phyloP scores from a whole-genome alignment of 2,888 invertebrate species.

The Lithophane ornitopus region DNA sequence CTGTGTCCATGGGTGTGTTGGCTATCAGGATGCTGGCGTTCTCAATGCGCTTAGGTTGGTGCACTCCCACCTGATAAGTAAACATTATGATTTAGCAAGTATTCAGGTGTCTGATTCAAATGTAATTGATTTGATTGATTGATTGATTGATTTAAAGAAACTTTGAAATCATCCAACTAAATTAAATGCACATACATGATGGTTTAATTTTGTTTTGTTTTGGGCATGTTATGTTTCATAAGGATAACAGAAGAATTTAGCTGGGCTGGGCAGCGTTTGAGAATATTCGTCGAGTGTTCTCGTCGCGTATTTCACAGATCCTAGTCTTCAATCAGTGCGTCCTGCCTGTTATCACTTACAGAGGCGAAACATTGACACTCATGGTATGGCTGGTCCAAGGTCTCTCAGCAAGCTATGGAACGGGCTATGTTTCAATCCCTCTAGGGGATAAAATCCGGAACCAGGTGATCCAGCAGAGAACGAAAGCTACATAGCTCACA shows the following conservation, averaged over 20 bases:
- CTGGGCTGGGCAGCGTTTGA: neutral
- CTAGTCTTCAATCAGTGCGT: neutral
- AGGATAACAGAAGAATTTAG: neutral
- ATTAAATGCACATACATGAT: too few relatives aligned
- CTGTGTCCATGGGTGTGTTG: conserved; percentile 99
- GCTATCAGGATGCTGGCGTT: conserved; percentile 99
- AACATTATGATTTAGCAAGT: neutral
- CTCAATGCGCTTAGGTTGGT: conserved; percentile 98
- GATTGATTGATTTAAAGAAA: neutral
- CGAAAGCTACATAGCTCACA: neutral
- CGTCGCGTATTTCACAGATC: neutral
- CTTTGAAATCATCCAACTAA: neutral
- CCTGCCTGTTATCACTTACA: neutral
- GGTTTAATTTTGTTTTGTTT: neutral
- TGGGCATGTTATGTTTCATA: too few relatives aligned
- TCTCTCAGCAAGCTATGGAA: too few relatives aligned
- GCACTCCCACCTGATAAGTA: conserved; percentile 94
- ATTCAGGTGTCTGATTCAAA: neutral
- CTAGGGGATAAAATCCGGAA: neutral
- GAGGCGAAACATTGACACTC: neutral
- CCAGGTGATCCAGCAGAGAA: neutral
- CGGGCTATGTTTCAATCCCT: too few relatives aligned
- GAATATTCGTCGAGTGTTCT: neutral
- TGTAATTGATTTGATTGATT: neutral
- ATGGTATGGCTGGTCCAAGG: too few relatives aligned